These are phyloP conservation scores for Cephus pulcher DNA, from an alignment of 2,888 invertebrate species.

Conservation along the genomic window DNA sequence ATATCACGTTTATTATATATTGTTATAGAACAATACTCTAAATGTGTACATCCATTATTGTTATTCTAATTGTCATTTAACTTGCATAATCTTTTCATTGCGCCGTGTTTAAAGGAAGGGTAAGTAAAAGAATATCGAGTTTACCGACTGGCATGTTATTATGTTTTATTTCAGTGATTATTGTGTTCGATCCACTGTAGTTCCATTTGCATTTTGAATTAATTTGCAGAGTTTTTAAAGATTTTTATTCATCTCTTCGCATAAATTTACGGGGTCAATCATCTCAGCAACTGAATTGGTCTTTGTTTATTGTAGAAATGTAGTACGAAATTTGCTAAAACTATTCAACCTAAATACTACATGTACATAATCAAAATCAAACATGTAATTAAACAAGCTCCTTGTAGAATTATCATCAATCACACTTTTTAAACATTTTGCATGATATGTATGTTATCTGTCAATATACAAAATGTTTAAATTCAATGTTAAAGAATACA, in stretches of 20 bases:
- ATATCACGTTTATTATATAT: not conserved
- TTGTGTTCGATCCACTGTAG: slow-evolving; percentile 10
- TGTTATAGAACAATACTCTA: not conserved
- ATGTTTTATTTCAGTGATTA: slow-evolving; percentile 16
- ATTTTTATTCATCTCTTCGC: not conserved
- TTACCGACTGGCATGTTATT: not conserved
- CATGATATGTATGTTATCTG: not conserved
- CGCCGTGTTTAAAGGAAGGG: slow-evolving; percentile 3
- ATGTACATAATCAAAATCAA: not conserved
- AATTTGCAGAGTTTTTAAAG: not conserved
- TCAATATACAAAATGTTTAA: not conserved
- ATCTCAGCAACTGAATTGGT: not conserved
- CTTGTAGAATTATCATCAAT: not conserved
- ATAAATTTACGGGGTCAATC: not conserved
- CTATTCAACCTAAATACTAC: not conserved
- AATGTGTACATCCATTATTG: not conserved
- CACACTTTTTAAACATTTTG: not conserved
- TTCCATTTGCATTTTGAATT: not conserved
- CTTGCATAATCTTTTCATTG: slow-evolving; percentile 5
- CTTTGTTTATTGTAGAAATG: not conserved
- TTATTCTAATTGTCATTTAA: slow-evolving; percentile 5
- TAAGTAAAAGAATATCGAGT: not conserved
- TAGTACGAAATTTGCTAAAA: not conserved
- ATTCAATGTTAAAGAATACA: not conserved
- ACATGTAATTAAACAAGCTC: not conserved